Base-by-base conservation (phyloP, 2,888 invertebrate genomes). In the Lymantria dispar region DNA sequence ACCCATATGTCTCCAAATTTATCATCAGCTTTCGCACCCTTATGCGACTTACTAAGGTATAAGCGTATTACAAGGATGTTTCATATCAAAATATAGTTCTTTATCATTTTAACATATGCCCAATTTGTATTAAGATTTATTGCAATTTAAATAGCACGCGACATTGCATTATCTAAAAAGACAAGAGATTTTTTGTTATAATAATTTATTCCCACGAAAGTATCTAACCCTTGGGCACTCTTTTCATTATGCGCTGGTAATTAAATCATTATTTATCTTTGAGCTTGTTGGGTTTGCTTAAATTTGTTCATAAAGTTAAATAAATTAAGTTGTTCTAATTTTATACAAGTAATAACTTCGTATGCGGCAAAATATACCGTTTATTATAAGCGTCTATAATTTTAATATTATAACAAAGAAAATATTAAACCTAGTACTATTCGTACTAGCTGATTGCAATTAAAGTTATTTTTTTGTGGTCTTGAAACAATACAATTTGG, bases 1-100 rank as follows among this genome's bases (percentile, higher is more conserved):
- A 38, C 65, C 59, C 58, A 68, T 61, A 40, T 62, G 66, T 61
- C 62, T 50, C 62, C 57, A 63, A 72, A 78, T 76, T 77, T 68
- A 75, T 76, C 71, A 62, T 54, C 58, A 62, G 62, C 44, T 52
- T 50, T 54, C 45, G 38, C 29, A 12, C 43, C 31, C 53, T 43
- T 49, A 42, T 46, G 52, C 42, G 48, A 49, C 43, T 38, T 13
- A 44, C 39, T 22, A 22, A 43, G 12, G 14, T n/a, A 44, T 15
- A n/a, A 15, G 33, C 13, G 0, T 38, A n/a, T 38, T 38, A 38
- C n/a, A 13, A 38, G 38, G n/a, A 10, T n/a, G 1, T 38, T 30
- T 30, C 30, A 33, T 38, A 38, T 11, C 1, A 8, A 9, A n/a
- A 12, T 38, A 12, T 13, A 13, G 38, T 38, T 38, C n/a, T 3